Conservation (phyloP, 1,140 invertebrate species). For the Drosophila lacteicornis region DNA sequence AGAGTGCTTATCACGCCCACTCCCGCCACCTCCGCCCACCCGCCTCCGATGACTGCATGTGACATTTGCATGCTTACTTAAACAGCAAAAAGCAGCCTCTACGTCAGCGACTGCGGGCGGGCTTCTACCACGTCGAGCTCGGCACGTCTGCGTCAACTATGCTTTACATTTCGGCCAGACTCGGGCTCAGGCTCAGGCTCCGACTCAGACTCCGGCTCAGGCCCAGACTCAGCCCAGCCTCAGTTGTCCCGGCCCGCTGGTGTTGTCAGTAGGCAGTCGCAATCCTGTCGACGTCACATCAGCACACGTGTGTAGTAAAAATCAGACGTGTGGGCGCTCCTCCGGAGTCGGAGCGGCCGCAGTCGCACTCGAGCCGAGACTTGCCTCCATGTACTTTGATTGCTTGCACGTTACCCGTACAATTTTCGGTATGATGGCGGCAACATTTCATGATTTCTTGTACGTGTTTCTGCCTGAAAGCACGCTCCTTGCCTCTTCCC, state of each 20-base stretch:
- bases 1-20: slow-evolving; percentile 74
- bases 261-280: slow-evolving; percentile 62
- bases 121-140: slow-evolving; percentile 21
- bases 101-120: slow-evolving; percentile 13
- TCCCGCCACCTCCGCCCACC: neutral
- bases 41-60: slow-evolving; percentile 58
- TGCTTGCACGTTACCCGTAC: slow-evolving; percentile 83
- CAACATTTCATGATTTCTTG: slow-evolving; percentile 84
- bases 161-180: slow-evolving; percentile 36
- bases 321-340: slow-evolving; percentile 69
- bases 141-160: slow-evolving; percentile 73
- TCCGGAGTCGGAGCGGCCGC: slow-evolving; percentile 9
- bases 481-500: slow-evolving; percentile 39
- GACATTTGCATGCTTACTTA: slow-evolving; percentile 84
- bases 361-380: slow-evolving; percentile 26
- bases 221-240: neutral
- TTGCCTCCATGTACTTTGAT: slow-evolving; percentile 73
- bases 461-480: slow-evolving; percentile 74
- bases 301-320: slow-evolving; percentile 80
- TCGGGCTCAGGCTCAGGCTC: slow-evolving; percentile 1
- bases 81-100: slow-evolving; percentile 72
- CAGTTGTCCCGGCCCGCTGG: slow-evolving; percentile 26
- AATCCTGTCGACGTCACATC: slow-evolving; percentile 78
- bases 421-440: slow-evolving; percentile 83
- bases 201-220: neutral